Conservation (phyloP, 2,113 vertebrate genomes). For the Melospiza melodia region DNA sequence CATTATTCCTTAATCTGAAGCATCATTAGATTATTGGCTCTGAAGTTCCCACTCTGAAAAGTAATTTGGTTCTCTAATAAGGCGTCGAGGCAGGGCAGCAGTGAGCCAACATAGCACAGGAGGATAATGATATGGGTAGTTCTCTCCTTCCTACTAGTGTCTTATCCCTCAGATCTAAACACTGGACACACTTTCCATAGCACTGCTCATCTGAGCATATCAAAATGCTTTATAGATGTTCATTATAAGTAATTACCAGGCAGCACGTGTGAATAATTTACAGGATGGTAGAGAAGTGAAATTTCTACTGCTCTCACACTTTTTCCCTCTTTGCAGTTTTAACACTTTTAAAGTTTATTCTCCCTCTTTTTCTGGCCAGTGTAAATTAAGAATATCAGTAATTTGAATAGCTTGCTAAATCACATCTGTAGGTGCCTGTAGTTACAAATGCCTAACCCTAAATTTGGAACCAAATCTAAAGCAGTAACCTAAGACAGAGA, state of each 20-base stretch:
- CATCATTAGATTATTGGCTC: conserved; percentile 4
- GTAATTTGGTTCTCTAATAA: conserved; percentile 39
- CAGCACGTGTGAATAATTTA: conserved; percentile 48
- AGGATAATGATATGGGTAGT: conserved; percentile 66
- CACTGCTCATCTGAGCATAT: conserved; percentile 62
- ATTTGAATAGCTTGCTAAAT: neutral
- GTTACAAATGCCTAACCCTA: neutral
- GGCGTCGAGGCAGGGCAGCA: neutral
- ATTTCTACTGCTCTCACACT: neutral
- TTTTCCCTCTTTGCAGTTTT: neutral
- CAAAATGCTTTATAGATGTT: conserved; percentile 56
- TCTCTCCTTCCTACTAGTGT: conserved; percentile 50
- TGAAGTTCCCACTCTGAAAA: neutral
- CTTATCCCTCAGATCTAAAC: conserved; percentile 69
- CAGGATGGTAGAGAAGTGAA: neutral
- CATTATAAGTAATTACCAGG: conserved; percentile 62
- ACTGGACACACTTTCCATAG: conserved; percentile 32
- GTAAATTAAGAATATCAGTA: neutral
- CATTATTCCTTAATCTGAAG: neutral
- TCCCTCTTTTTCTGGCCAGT: neutral
- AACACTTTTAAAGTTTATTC: neutral
- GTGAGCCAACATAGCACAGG: conserved; percentile 29
- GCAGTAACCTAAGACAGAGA: neutral
- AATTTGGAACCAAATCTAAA: neutral
- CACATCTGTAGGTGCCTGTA: neutral